Conservation (phyloP, 1,140 invertebrate genomes). For the Drosophila kurseongensis region DNA sequence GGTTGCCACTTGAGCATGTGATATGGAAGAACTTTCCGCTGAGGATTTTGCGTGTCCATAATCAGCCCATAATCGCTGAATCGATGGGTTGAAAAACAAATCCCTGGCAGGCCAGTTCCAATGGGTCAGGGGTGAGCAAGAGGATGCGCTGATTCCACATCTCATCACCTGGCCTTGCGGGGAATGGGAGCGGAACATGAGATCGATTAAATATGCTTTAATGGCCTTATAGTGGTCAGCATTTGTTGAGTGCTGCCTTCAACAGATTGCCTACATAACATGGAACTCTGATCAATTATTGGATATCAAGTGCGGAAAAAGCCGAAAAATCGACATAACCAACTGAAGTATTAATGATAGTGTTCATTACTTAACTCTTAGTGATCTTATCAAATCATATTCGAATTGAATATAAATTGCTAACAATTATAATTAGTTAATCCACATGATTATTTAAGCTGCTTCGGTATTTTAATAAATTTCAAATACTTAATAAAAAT, state of each 20-base stretch:
- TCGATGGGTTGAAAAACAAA: conserved; percentile 36
- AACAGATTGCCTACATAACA: conserved; percentile 20
- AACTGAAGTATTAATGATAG: neutral
- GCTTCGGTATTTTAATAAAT: too few relatives aligned
- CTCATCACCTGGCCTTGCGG: conserved; percentile 25
- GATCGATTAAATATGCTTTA: conserved; percentile 44
- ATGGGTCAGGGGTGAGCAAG: conserved; percentile 40
- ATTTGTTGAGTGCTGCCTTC: conserved; percentile 31
- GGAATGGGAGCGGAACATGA: neutral
- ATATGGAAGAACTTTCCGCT: conserved; percentile 11
- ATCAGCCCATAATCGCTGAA: conserved; percentile 23
- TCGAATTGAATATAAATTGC: neutral
- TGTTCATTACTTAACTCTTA: too few relatives aligned
- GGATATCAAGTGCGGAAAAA: neutral
- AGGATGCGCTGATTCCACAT: conserved; percentile 21
- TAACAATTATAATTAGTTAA: neutral
- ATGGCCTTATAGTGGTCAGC: conserved; percentile 13
- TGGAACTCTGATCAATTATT: conserved; percentile 2
- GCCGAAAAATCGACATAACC: neutral
- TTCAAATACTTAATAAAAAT: too few relatives aligned
- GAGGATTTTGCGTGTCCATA: conserved; percentile 24
- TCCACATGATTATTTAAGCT: too few relatives aligned
- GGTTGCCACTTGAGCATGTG: conserved; percentile 10
- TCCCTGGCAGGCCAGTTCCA: neutral
- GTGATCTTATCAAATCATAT: too few relatives aligned